These are phyloP conservation scores for Channa argus DNA, from an alignment of 2,113 vertebrate species.

Conservation along the genomic window DNA sequence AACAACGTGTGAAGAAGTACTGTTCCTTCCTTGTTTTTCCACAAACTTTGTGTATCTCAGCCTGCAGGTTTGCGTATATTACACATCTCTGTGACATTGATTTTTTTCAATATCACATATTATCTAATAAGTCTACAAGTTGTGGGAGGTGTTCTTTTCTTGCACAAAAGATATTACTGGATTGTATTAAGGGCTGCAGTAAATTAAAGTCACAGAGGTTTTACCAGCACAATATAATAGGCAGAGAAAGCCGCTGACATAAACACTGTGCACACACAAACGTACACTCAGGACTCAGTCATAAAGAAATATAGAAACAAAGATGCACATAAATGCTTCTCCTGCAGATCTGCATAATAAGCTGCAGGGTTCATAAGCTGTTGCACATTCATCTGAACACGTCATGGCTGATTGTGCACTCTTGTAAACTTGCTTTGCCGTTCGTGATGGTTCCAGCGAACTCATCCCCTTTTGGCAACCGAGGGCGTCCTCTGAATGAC, in stretches of 20 bases:
- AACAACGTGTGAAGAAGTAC: background rate
- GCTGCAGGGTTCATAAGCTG: constrained; percentile 27
- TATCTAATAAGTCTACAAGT: constrained; percentile 11
- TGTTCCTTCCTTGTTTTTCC: constrained; percentile 12
- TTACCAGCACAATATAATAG: background rate
- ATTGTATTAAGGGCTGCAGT: constrained; percentile 1
- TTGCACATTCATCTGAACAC: constrained; percentile 30
- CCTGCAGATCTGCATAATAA: background rate
- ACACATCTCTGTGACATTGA: background rate
- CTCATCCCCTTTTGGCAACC: constrained; percentile 23
- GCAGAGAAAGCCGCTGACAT: too few relatives aligned
- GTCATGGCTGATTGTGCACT: constrained; percentile 33
- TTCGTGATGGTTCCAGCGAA: constrained; percentile 18
- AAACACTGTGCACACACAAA: background rate
- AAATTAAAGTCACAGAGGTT: background rate
- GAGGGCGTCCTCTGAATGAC: constrained; percentile 32
- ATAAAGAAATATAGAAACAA: background rate
- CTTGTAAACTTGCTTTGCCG: constrained; percentile 33
- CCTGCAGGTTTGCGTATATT: constrained; percentile 6
- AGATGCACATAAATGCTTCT: constrained; percentile 17
- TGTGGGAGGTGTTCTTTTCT: background rate
- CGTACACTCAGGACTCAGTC: background rate
- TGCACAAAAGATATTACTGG: background rate
- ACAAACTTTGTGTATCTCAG: constrained; percentile 1
- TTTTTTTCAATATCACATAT: constrained; percentile 18